Base-by-base conservation (phyloP, 2,888 invertebrate species). In the Cryptops parisi region DNA sequence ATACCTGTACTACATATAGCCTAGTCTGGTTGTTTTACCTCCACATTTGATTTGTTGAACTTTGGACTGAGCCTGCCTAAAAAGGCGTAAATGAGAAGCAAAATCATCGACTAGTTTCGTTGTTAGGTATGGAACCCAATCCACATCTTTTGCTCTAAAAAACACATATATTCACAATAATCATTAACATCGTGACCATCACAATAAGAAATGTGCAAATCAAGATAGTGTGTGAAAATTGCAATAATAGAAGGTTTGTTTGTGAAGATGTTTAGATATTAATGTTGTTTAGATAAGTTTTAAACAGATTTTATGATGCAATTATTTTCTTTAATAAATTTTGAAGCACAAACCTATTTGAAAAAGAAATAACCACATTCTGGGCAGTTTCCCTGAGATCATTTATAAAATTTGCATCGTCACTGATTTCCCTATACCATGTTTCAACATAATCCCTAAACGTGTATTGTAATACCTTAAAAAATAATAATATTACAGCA, bases 81-180 rank as follows among this genome's bases (percentile, higher is more conserved):
- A 93, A 22, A 93, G 71, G 58, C 88, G 78, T 59, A 93, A 76
- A 71, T 93, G 93, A 24, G 84, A 82, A 1, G 89, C 90, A 58
- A 88, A 78, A 70, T 91, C 90, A 69, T 93, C 91, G 1, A 93
- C 88, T 55, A 91, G 75, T 58, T 81, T 76, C 27, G 85, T 85
- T 21, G 91, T 89, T 55, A 91, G 75, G 62, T 86, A 83, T 38
- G 86, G 82, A 62, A 88, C 82, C 87, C 91, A 89, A 68, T 93
- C 88, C 15, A 90, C 82, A 65, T 84, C 80, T 74, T 88, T 88
- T 45, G 86, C 68, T 58, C 74, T 73, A 55, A 12, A 57, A 54
- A 52, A 49, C 47, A 3, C n/a, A n/a, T n/a, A n/a, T n/a, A n/a
- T n/a, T n/a, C n/a, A n/a, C n/a, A n/a, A n/a, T n/a, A n/a, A n/a